Conservation (phyloP, 2,797 vertebrate genomes). For the Darevskia nairensis region DNA sequence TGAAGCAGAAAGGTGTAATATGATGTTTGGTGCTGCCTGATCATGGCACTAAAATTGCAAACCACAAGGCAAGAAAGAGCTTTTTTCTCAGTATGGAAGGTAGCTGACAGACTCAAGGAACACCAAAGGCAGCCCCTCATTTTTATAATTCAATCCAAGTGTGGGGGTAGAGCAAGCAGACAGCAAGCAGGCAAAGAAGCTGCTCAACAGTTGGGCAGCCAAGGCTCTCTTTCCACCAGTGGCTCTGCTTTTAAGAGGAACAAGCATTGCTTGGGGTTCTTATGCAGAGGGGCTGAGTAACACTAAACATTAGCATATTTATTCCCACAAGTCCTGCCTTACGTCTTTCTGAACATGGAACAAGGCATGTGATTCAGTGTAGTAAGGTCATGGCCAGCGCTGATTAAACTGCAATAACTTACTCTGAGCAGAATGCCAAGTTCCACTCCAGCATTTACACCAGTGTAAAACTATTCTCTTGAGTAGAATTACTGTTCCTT, state of each 20-base stretch:
- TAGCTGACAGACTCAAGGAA: not conserved
- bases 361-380: conserved; percentile 15
- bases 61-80: not conserved
- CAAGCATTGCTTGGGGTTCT: not conserved
- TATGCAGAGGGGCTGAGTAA: not conserved
- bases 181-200: not conserved
- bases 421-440: conserved; percentile 73
- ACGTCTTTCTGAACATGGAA: not conserved
- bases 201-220: not conserved
- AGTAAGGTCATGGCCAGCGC: conserved; percentile 69
- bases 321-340: not conserved
- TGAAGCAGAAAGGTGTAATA: not conserved
- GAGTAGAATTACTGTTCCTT: conserved; percentile 63
- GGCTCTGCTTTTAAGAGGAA: not conserved
- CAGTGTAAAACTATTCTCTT: conserved; percentile 66
- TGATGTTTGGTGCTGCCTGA: not conserved
- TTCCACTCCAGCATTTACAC: conserved; percentile 65
- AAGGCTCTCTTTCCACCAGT: not conserved
- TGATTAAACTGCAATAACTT: conserved; percentile 79
- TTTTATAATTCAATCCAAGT: not conserved
- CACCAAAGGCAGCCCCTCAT: not conserved
- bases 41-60: not conserved
- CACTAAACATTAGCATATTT: not conserved
- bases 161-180: not conserved
- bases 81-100: not conserved